Conservation (phyloP, 2,113 vertebrate species). For the Cheirogaleus medius region DNA sequence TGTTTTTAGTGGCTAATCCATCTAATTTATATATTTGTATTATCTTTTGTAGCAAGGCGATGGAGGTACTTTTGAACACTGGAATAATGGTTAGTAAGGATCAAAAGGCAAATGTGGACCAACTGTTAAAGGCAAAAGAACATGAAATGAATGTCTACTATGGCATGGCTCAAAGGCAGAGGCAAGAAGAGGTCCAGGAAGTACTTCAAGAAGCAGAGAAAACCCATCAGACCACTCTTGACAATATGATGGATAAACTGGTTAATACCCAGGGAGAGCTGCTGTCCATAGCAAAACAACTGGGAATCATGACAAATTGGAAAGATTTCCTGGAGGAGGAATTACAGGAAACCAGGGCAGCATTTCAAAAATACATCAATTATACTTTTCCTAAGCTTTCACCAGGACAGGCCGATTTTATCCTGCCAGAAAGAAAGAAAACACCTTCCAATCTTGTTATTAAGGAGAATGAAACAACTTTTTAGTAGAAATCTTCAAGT, state of each 20-base stretch:
- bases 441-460: slow-evolving; percentile 41
- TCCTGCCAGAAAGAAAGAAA: slow-evolving; percentile 82
- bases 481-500: neutral
- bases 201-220: slow-evolving; percentile 63
- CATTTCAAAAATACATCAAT: slow-evolving; percentile 84
- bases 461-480: neutral
- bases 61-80: slow-evolving; percentile 64
- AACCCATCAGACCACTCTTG: slow-evolving; percentile 64
- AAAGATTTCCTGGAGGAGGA: slow-evolving; percentile 84
- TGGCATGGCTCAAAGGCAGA: slow-evolving; percentile 62
- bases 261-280: slow-evolving; percentile 71
- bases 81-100: neutral
- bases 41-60: slow-evolving; percentile 64
- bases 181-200: slow-evolving; percentile 67
- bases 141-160: slow-evolving; percentile 62
- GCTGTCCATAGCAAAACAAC: slow-evolving; percentile 43
- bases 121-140: slow-evolving; percentile 67
- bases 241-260: slow-evolving; percentile 45
- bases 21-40: neutral
- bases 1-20: neutral
- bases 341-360: slow-evolving; percentile 79
- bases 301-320: slow-evolving; percentile 80
- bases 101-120: slow-evolving; percentile 42
- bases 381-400: slow-evolving; percentile 81
- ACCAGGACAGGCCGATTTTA: slow-evolving; percentile 83